Evolutionary conservation across 2,113 vertebrate species (phyloP).

Genomic region (Todiramphus chloris): DNA sequence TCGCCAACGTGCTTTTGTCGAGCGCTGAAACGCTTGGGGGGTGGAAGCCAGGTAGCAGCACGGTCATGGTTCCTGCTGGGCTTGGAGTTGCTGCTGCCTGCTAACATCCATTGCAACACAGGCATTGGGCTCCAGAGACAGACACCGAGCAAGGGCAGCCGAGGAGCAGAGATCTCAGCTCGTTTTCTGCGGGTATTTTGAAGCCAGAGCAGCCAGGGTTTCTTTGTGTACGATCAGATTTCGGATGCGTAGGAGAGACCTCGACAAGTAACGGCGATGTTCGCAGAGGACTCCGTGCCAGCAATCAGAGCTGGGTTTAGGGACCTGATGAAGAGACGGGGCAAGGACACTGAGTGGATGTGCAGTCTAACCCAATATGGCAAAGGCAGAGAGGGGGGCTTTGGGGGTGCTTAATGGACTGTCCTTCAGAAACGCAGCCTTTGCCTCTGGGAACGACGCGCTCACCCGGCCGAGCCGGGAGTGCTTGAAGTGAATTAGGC

Average conservation of each 20-base stretch:
- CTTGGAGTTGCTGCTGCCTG: accelerated
- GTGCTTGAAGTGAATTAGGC: conserved; percentile 50
- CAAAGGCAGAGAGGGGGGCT: neutral
- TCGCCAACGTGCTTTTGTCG: accelerated
- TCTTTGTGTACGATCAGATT: neutral
- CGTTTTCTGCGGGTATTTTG: neutral
- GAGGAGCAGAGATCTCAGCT: neutral
- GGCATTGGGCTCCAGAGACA: neutral
- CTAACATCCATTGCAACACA: neutral
- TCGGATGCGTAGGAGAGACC: neutral
- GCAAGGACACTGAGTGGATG: neutral
- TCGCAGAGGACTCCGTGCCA: neutral
- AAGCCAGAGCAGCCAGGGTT: neutral
- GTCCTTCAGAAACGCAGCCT: neutral
- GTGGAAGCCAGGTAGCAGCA: neutral
- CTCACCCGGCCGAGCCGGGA: neutral
- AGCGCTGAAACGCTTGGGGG: accelerated
- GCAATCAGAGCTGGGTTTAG: neutral
- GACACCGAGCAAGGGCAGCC: neutral
- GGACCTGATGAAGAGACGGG: neutral
- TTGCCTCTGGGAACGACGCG: neutral
- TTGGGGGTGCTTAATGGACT: conserved; percentile 6
- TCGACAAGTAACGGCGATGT: neutral
- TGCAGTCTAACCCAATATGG: neutral
- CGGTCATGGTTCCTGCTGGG: accelerated